Base-by-base conservation (phyloP, 2,113 vertebrate genomes). In the Eptesicus fuscus region DNA sequence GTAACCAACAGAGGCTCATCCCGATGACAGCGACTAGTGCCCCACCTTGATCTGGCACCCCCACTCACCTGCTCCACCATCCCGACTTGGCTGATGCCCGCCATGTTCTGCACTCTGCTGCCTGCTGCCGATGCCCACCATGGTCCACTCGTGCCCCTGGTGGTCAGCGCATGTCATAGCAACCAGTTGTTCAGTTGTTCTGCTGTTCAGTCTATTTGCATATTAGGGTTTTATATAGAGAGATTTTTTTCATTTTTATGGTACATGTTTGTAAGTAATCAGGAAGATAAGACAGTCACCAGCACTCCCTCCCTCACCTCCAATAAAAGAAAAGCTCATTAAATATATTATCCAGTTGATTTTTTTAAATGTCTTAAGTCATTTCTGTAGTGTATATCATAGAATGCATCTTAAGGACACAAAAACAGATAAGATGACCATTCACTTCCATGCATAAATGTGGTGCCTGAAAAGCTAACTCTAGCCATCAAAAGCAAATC, bases 31-130 rank as follows among this genome's bases (percentile, higher is more conserved):
- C 23, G 0, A 61, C 4, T 10, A 25, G 25, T 1, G 4, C 59
- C 25, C 25, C 0, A 11, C 59, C 59, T 61, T 61, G 59, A 10
- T 25, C 59, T 11, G 25, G 59, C 10, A 3, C 7, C 59, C 9
- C 10, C 59, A 9, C 25, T 61, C 23, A 61, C 23, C 59, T 8
- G 25, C 59, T 61, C 59, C 59, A 61, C 23, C 23, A 61, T 61
- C 59, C 59, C 9, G 4, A 25, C 3, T 3, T 0, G 4, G 9
- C 23, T 4, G 10, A 61, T 61, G 59, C 59, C 59, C 1, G 10
- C 59, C 23, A 59, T 59, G 56, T 59, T 59, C 56, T 59, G 56
- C 10, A 9, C 56, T 59, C 56, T 59, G 56, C 56, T 4, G 0
- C 23, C 23, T 25, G 2, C 23, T 59, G 56, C 9, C 4, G 23